phyloP scores from a whole-genome alignment of 2,797 vertebrate species.

The Aratinga solstitialis region DNA sequence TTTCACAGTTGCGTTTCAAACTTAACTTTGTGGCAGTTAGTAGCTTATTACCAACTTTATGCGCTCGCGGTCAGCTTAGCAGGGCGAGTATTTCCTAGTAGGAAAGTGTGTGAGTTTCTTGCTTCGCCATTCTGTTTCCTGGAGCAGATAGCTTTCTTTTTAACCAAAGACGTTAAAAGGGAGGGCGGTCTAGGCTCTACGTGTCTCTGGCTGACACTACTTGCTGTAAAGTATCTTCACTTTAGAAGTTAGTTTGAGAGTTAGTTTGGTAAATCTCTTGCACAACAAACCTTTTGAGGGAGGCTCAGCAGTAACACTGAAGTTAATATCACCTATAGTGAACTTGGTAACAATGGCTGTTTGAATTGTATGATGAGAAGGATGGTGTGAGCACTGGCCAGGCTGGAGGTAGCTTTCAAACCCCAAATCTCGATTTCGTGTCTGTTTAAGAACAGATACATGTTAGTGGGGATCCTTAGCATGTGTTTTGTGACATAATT shows the following conservation, averaged over 20 bases:
- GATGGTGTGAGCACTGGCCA: neutral
- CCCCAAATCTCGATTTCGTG: neutral
- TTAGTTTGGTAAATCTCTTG: neutral
- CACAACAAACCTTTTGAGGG: neutral
- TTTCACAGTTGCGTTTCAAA: neutral
- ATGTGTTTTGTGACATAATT: neutral
- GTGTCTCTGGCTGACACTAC: neutral
- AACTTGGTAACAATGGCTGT: neutral
- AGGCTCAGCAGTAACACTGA: neutral
- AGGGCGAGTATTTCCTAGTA: fast-evolving
- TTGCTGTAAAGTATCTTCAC: neutral
- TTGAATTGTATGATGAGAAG: neutral
- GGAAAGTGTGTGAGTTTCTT: neutral
- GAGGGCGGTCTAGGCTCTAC: fast-evolving
- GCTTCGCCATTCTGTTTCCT: neutral
- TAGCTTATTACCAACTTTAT: neutral
- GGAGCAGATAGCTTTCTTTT: neutral
- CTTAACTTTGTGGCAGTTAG: neutral
- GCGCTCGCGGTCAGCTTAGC: fast-evolving
- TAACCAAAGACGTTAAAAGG: too few species aligned
- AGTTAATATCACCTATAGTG: neutral
- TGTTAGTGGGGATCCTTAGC: neutral
- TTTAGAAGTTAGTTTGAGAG: neutral
- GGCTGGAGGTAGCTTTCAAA: neutral
- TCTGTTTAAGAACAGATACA: neutral